Evolutionary conservation across 2,888 invertebrate species (phyloP), one percentile per base, ranked within the genome.

Genomic region (Drosophila rubida): DNA sequence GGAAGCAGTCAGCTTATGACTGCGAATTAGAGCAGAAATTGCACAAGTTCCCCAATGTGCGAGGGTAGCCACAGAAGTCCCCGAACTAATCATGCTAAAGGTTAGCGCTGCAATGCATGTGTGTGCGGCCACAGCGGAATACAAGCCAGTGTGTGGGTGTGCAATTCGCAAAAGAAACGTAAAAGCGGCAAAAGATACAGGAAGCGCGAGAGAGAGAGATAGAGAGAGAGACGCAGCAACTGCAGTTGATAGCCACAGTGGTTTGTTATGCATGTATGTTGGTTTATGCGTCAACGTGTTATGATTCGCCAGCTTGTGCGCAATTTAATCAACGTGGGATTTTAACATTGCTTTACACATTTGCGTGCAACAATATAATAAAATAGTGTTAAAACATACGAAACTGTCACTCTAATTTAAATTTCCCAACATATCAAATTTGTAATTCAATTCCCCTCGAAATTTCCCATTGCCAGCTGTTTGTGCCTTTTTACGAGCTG

Each of bases 391-490:
- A n/a, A n/a, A 23, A 0, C 2, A 2, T 23, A 23, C 23, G 5
- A 23, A 23, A 23, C 4, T 23, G 23, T 23, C 8, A 30, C 2
- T 30, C n/a, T n/a, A n/a, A n/a, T 30, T 30, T 16, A 19, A 19
- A 48, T 35, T 32, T 48, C 48, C 32, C 37, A 11, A 25, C 14
- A 3, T 14, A 14, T 16, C 4, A 25, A 35, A 50, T 3, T 4
- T 7, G 6, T 0, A 14, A 39, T 50, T 1, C 23, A 50, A 16
- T 39, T 39, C 39, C 50, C 37, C n/a, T 16, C 16, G 0, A 37
- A 41, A 54, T 9, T 51, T 53, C 39, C 50, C 50, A 7, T 7
- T 39, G 25, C 27, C 27, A 45, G 14, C 27, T 13, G 8, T 11
- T 27, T 5, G 14, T 16, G 8, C 45, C 25, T 8, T 14, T 51